phyloP scores from a whole-genome alignment of 2,888 invertebrate species.

The Torymus auratus region DNA sequence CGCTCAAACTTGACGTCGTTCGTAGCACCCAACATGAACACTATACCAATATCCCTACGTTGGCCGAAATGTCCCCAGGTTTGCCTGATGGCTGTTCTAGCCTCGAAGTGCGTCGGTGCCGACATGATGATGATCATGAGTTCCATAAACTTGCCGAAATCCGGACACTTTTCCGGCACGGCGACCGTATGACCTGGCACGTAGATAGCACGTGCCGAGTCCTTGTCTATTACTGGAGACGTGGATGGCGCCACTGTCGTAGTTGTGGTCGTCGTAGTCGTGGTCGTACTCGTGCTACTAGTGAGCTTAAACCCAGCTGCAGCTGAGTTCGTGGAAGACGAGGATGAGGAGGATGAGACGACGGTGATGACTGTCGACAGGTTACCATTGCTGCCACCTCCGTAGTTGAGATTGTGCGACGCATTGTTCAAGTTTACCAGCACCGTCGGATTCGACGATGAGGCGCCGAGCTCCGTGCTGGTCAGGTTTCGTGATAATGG shows the following conservation, averaged over 20 bases:
- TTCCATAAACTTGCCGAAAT: constrained; percentile 72
- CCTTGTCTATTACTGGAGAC: constrained; percentile 78
- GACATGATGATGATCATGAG: constrained; percentile 82
- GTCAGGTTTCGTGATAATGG: constrained; percentile 28
- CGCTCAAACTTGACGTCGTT: constrained; percentile 72
- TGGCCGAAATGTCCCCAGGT: constrained; percentile 89
- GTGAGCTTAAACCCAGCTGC: constrained; percentile 39
- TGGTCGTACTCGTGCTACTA: constrained; percentile 40
- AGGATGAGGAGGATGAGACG: constrained; percentile 50
- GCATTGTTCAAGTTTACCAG: constrained; percentile 44
- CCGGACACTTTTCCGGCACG: constrained; percentile 70
- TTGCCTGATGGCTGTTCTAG: constrained; percentile 83
- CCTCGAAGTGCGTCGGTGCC: constrained; percentile 82
- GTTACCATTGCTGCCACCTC: constrained; percentile 42
- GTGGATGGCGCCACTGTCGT: constrained; percentile 48
- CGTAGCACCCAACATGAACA: constrained; percentile 84
- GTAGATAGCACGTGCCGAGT: constrained; percentile 71
- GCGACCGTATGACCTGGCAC: constrained; percentile 69
- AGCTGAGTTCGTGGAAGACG: constrained; percentile 21
- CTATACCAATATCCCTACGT: constrained; percentile 78
- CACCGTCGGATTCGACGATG: constrained; percentile 1
- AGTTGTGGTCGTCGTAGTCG: constrained; percentile 48
- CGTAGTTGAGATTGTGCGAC: constrained; percentile 51
- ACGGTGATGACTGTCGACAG: constrained; percentile 57
- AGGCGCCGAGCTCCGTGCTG: constrained; percentile 24